Percentiles rank a stretch among this genome's conserved stretches.
phyloP scores from a whole-genome alignment of 1,140 invertebrate genomes.

The Dreissena polymorpha region DNA sequence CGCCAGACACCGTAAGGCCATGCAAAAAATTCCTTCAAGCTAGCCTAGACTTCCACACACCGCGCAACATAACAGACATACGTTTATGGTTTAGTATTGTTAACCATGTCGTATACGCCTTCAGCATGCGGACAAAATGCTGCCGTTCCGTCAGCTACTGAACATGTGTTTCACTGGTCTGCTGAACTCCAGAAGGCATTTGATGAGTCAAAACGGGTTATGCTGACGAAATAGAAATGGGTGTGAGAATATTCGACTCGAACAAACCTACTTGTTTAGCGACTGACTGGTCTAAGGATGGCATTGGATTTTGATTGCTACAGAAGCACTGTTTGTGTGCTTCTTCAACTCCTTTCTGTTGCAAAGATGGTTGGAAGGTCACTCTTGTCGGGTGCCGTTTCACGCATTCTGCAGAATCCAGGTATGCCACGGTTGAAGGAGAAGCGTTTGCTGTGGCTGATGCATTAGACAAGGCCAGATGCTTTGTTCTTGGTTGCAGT shows the following conservation, averaged over 20 bases:
- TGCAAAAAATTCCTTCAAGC: slow-evolving; percentile 43
- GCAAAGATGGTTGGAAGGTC: too few species aligned
- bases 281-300: slow-evolving; percentile 56
- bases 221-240: slow-evolving; percentile 58
- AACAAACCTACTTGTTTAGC: slow-evolving; percentile 59
- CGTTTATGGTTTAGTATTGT: too few species aligned
- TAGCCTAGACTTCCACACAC: slow-evolving; percentile 49
- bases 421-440: slow-evolving; percentile 60
- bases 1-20: slow-evolving; percentile 35
- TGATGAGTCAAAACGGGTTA: slow-evolving; percentile 35
- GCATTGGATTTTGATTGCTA: slow-evolving; percentile 62
- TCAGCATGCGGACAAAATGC: too few species aligned
- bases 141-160: too few species aligned
- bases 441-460: slow-evolving; percentile 59
- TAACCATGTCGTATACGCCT: too few species aligned
- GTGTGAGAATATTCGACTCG: slow-evolving; percentile 50
- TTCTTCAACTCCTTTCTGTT: too few species aligned
- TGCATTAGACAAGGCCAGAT: slow-evolving; percentile 48
- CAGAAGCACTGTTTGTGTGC: too few species aligned
- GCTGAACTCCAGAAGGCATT: slow-evolving; percentile 49
- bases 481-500: too few species aligned
- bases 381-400: too few species aligned
- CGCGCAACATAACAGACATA: too few species aligned
- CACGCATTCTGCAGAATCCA: too few species aligned
- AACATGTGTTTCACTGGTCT: slow-evolving; percentile 42